A percentile compares a stretch with the other conserved stretches of the same genome.
phyloP scores from a whole-genome alignment of 1,140 invertebrate species.

The Luehdorfia chinensis region DNA sequence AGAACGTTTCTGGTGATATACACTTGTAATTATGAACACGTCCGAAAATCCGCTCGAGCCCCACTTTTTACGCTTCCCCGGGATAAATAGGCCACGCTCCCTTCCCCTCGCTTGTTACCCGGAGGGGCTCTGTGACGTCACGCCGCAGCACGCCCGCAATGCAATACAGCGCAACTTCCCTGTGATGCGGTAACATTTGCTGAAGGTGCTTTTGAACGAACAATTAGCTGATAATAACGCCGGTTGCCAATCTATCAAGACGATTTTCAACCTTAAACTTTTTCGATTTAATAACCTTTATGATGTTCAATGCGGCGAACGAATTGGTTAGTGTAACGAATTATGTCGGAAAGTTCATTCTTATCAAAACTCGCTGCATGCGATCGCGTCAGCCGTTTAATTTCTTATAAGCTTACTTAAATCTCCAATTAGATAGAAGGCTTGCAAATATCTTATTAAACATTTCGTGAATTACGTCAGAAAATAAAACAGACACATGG shows the following conservation, averaged over 20 bases:
- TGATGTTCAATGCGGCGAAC: neutral
- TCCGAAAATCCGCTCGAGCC: constrained; percentile 39
- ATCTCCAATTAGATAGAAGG: no score
- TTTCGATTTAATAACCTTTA: constrained; percentile 9
- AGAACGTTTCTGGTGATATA: neutral
- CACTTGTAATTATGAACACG: constrained; percentile 20
- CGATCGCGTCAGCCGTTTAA: no score
- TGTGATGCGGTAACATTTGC: constrained; percentile 14
- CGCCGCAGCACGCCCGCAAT: constrained; percentile 38
- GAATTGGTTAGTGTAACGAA: no score
- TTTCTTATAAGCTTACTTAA: no score
- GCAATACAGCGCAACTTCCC: constrained; percentile 23
- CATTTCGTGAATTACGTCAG: no score
- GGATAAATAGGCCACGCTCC: constrained; percentile 44
- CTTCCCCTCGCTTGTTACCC: constrained; percentile 16
- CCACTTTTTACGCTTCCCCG: constrained; percentile 38
- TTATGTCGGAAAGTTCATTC: no score
- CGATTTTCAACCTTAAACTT: constrained; percentile 2
- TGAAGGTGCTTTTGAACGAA: constrained; percentile 5
- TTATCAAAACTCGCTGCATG: no score
- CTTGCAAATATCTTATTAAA: no score
- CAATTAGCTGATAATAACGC: constrained; percentile 12
- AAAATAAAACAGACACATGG: no score
- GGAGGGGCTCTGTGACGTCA: constrained; percentile 35
- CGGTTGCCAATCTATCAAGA: constrained; percentile 9